Evolutionary conservation across 2,113 vertebrate genomes (phyloP), one percentile per base, ranked within the genome.

Genomic region (Oryzias woworae): DNA sequence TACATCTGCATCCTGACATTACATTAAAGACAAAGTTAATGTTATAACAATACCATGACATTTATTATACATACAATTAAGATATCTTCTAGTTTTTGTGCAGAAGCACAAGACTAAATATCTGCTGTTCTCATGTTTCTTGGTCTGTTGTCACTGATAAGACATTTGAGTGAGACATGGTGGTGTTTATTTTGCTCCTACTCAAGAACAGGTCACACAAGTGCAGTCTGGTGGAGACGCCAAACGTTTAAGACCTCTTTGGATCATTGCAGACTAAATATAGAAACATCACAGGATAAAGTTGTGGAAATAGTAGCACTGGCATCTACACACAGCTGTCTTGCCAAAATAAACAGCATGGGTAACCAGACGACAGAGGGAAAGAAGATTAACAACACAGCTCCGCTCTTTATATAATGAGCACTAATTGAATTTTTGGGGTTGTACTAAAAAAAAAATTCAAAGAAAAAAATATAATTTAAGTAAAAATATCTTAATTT

Each of bases 231-330:
- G 72, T 71, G 73, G 41, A 50, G 42, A 52, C 49, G 8, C 36
- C 10, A 7, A 41, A 50, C 23, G 26, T n/a, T 52, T 5, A 50
- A 77, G 71, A 80, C 64, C 61, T 42, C 58, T 23, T 17, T 7
- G 45, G 66, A 18, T 15, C 48, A 15, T 48, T 41, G 46, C 62
- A 44, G 41, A 8, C 77, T 89, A 90, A 87, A 81, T 87, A 84
- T 85, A 90, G 85, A 6, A 70, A 68, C 69, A 45, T 15, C 49
- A 44, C 54, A 28, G 28, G 52, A 67, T 46, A 53, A 57, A 69
- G 46, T 53, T 31, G 82, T 71, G 64, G 58, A 79, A 82, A 85
- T 77, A 85, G 55, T 45, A 70, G 66, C 41, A 46, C 78, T 65
- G 53, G 41, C 67, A 76, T 80, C 65, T 26, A 64, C 31, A 61